phyloP scores from a whole-genome alignment of 1,140 invertebrate genomes.

The Thaumetopoea pityocampa region DNA sequence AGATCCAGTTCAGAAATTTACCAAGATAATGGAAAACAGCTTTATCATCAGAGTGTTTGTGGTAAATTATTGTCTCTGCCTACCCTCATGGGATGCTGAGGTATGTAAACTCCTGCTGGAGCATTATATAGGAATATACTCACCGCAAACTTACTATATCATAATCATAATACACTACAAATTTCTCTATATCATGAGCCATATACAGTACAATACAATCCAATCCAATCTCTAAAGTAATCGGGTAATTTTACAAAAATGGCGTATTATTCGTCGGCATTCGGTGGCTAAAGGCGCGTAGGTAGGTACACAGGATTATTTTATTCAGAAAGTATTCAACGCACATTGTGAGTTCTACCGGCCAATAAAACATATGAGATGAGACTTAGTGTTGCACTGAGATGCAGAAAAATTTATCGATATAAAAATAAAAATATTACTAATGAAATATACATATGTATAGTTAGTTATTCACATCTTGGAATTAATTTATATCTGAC shows the following conservation, averaged over 20 bases:
- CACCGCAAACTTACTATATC: not conserved
- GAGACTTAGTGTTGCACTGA: slow-evolving; percentile 36
- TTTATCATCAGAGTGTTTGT: too few relatives aligned
- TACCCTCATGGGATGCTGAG: too few relatives aligned
- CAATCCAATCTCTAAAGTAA: slow-evolving; percentile 44
- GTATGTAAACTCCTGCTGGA: too few relatives aligned
- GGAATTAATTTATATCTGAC: too few relatives aligned
- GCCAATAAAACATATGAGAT: slow-evolving; percentile 49
- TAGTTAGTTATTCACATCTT: too few relatives aligned
- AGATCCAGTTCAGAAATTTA: too few relatives aligned
- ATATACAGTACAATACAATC: slow-evolving; percentile 28
- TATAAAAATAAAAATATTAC: slow-evolving; percentile 3
- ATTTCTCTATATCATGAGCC: not conserved
- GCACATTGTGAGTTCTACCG: slow-evolving; percentile 34
- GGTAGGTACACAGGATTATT: slow-evolving; percentile 48
- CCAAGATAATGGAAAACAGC: too few relatives aligned
- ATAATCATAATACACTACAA: slow-evolving; percentile 1
- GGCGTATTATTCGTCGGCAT: slow-evolving; percentile 26
- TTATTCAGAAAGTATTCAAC: slow-evolving; percentile 42
- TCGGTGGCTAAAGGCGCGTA: slow-evolving; percentile 38
- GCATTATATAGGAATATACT: too few relatives aligned
- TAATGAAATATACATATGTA: too few relatives aligned
- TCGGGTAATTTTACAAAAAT: slow-evolving; percentile 42
- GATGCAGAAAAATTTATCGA: slow-evolving; percentile 7
- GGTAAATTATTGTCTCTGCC: too few relatives aligned